A percentile compares a stretch with the other conserved stretches of the same genome.
phyloP scores from a whole-genome alignment of 2,888 invertebrate species.

The Perithous albicinctus region DNA sequence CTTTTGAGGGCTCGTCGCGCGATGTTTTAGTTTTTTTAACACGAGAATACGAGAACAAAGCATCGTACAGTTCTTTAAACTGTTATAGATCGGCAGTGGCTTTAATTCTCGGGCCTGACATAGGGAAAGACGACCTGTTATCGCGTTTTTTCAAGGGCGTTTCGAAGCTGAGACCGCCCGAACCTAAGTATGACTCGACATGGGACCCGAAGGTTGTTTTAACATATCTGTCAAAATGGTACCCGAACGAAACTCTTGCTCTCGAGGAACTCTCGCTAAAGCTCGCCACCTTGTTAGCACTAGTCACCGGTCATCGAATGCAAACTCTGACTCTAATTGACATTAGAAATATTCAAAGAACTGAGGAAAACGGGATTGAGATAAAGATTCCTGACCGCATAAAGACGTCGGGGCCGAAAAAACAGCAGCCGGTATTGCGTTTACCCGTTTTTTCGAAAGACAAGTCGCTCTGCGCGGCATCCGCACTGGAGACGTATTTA shows the following conservation, averaged over 20 bases:
- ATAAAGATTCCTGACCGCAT: too few relatives aligned
- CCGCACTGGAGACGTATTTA: too few relatives aligned
- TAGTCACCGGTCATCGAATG: too few relatives aligned
- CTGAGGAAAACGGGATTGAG: too few relatives aligned
- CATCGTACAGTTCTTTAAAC: background rate
- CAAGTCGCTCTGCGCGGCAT: too few relatives aligned
- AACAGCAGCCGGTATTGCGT: too few relatives aligned
- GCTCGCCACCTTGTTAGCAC: conserved; percentile 44
- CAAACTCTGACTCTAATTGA: too few relatives aligned
- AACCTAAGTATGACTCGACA: conserved; percentile 29
- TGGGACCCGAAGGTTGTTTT: conserved; percentile 39
- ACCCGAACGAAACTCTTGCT: conserved; percentile 24
- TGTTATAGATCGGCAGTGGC: background rate
- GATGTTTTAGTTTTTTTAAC: background rate
- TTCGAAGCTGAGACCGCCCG: conserved; percentile 23
- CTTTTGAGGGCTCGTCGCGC: background rate
- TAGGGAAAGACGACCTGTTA: background rate
- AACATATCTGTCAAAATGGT: conserved; percentile 6
- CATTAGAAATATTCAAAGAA: too few relatives aligned
- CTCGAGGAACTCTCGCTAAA: conserved; percentile 50
- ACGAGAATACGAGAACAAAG: background rate
- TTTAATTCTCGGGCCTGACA: background rate
- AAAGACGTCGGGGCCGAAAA: too few relatives aligned
- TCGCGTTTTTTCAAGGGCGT: conserved; percentile 22
- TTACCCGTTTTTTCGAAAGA: too few relatives aligned